Conservation (phyloP, 2,888 invertebrate genomes). For the Amiota mariae region DNA sequence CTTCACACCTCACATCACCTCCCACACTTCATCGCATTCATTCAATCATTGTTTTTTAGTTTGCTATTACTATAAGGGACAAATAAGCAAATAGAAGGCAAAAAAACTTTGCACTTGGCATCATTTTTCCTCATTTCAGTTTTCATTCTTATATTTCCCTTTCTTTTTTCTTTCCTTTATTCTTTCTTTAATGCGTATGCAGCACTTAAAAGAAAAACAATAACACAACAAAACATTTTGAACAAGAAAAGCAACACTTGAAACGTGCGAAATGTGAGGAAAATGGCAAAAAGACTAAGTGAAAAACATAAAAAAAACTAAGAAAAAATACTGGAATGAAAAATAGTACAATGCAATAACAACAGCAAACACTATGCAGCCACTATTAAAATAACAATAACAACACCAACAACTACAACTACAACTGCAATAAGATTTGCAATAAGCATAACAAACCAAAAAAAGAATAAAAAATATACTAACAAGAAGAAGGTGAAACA, state of each 20-base stretch:
- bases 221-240: not conserved
- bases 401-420: not conserved
- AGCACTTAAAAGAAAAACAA: slow-evolving; percentile 3
- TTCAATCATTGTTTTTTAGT: not conserved
- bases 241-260: not conserved
- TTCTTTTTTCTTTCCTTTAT: not conserved
- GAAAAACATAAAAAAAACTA: not conserved
- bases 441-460: not conserved
- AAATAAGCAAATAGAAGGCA: not conserved
- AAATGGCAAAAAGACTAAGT: not conserved
- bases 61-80: not conserved
- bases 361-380: not conserved
- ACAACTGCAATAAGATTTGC: not conserved
- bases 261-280: not conserved
- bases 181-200: not conserved
- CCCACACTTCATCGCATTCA: not conserved
- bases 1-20: too few relatives aligned
- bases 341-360: not conserved
- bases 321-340: not conserved
- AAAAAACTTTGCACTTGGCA: slow-evolving; percentile 11
- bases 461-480: not conserved
- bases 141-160: not conserved
- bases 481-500: not conserved
- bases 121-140: not conserved
- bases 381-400: not conserved